Evolutionary conservation across 1,140 invertebrate species (phyloP), one percentile per base, ranked within the genome.

Genomic region (Hycleus phaleratus): DNA sequence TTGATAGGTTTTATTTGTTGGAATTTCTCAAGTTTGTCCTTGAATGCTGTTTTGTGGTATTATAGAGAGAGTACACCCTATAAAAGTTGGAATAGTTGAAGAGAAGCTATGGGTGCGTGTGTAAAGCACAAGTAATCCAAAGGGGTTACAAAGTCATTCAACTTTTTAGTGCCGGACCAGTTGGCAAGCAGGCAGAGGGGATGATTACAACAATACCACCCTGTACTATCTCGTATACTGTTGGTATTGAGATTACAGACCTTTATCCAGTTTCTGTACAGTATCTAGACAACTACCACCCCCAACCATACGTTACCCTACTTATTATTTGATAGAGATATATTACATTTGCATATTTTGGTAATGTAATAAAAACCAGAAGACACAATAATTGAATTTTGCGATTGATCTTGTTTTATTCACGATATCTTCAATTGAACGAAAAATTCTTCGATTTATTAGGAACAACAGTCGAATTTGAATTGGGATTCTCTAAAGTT

Each of bases 141-240:
- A 32, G 48, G 55, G 45, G 52, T 58, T 60, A 57, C 55, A 62
- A 68, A 68, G 66, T 68, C 64, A 65, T 68, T 68, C 66, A 68
- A 66, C 62, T 68, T 68, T 68, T 68, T 68, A 68, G 64, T 68
- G 66, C 60, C 66, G 55, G 64, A 58, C 66, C 64, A 68, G 64
- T 64, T 63, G 61, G 65, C 57, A 49, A 18, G 18, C 18, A 18
- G 18, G 55, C 49, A 42, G 51, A 55, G 44, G 65, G 48, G 49
- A 59, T 62, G 65, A 66, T 66, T 66, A 66, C 58, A 57, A 57
- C 46, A 59, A 53, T 49, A 46, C 49, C 57, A 59, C 57, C 49
- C 57, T 51, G 9, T 46, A 59, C 44, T 54, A 60, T 51, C 53
- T 47, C 49, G 12, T 49, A 49, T 45, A 43, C 49, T 46, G 56